Conservation (phyloP, 2,797 vertebrate species). For the Eupleurogrammus muticus region DNA sequence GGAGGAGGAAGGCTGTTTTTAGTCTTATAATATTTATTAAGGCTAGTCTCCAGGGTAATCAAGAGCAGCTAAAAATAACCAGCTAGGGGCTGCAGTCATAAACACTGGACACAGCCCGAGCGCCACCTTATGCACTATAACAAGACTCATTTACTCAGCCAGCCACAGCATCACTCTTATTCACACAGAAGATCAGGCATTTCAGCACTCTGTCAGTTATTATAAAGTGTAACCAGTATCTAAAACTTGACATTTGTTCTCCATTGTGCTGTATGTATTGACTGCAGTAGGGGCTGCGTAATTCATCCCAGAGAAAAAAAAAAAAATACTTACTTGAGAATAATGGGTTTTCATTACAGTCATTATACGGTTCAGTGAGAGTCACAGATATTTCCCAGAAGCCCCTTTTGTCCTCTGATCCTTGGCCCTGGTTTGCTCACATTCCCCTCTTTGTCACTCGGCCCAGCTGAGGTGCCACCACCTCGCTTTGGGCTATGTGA, state of each 20-base stretch:
- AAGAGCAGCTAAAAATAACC: slow-evolving; percentile 69
- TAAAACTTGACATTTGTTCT: slow-evolving; percentile 29
- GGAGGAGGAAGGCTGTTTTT: slow-evolving; percentile 45
- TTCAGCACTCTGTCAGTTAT: slow-evolving; percentile 6
- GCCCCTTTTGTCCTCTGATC: slow-evolving; percentile 58
- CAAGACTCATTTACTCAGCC: slow-evolving; percentile 10
- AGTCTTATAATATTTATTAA: slow-evolving; percentile 68
- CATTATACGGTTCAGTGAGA: slow-evolving; percentile 58
- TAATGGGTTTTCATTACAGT: slow-evolving; percentile 64
- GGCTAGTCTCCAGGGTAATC: slow-evolving; percentile 60
- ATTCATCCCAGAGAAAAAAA: slow-evolving; percentile 6
- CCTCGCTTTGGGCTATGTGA: slow-evolving; percentile 75
- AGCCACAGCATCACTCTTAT: not conserved
- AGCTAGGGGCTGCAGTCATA: slow-evolving; percentile 43
- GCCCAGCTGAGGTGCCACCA: slow-evolving; percentile 72
- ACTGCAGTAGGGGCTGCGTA: not conserved
- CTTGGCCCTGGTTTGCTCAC: slow-evolving; percentile 69
- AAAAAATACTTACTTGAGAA: slow-evolving; percentile 34
- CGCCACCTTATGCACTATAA: slow-evolving; percentile 13
- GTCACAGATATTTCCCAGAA: slow-evolving; percentile 61
- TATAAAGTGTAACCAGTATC: slow-evolving; percentile 18
- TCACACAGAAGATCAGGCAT: slow-evolving; percentile 16
- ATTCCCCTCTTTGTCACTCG: slow-evolving; percentile 64
- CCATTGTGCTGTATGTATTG: slow-evolving; percentile 8
- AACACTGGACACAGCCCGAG: slow-evolving; percentile 36